These are phyloP conservation scores for Melanotaenia boesemani DNA, from an alignment of 2,797 vertebrate genomes.

Conservation along the genomic window DNA sequence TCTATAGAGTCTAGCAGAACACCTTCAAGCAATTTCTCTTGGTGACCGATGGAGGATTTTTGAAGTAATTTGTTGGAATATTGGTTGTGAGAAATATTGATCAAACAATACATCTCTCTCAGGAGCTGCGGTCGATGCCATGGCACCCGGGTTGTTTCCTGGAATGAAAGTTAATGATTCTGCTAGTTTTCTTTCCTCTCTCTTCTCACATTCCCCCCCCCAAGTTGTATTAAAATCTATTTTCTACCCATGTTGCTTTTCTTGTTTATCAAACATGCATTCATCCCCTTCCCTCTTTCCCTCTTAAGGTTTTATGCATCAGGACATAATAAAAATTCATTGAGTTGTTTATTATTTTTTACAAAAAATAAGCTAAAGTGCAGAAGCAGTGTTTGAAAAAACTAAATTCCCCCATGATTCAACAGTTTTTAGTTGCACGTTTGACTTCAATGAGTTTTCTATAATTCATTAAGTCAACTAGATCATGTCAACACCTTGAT, in stretches of 20 bases:
- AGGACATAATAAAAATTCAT: too few species aligned
- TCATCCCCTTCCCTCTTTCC: too few species aligned
- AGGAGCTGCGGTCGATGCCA: slow-evolving; percentile 58
- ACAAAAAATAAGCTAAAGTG: too few species aligned
- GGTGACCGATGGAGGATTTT: slow-evolving; percentile 62
- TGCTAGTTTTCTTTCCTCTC: slow-evolving; percentile 49
- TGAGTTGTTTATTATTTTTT: too few species aligned
- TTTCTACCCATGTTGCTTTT: slow-evolving; percentile 16
- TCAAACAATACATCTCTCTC: slow-evolving; percentile 61
- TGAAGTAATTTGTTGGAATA: slow-evolving; percentile 74
- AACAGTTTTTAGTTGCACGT: too few species aligned
- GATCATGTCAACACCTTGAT: too few species aligned
- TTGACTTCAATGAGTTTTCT: too few species aligned
- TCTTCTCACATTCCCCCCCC: slow-evolving; percentile 22
- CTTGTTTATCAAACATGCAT: slow-evolving; percentile 13
- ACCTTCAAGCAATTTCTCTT: slow-evolving; percentile 44
- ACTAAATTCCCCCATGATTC: too few species aligned
- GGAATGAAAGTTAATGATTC: slow-evolving; percentile 77
- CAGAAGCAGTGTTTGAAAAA: too few species aligned
- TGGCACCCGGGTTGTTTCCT: slow-evolving; percentile 61
- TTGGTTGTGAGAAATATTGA: slow-evolving; percentile 76
- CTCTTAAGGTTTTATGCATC: too few species aligned
- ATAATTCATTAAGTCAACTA: too few species aligned
- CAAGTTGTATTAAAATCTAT: slow-evolving; percentile 38
- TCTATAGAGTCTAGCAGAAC: neutral